Evolutionary conservation across 1,140 invertebrate genomes (phyloP).

Genomic region (Caenorhabditis inopinata): DNA sequence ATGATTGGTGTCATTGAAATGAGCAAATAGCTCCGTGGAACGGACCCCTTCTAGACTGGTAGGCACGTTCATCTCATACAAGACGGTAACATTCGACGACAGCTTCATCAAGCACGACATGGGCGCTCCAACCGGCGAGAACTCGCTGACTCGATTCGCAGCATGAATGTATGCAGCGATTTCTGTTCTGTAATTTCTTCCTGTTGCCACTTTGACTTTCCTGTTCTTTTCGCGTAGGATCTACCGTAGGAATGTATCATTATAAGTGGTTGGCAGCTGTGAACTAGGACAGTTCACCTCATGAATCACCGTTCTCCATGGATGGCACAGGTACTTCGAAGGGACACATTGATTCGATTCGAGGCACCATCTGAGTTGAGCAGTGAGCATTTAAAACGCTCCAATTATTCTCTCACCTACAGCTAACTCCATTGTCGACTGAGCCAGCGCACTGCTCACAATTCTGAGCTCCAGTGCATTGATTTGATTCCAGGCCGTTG

Average conservation of each 20-base stretch:
- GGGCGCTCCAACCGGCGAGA: not conserved
- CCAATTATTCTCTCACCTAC: not conserved
- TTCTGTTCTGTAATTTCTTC: not conserved
- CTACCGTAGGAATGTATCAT: not conserved
- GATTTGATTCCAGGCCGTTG: not conserved
- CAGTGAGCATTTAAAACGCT: no score
- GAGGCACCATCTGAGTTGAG: not conserved
- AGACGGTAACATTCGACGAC: not conserved
- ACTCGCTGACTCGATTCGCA: not conserved
- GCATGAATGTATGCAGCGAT: not conserved
- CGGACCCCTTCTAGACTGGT: not conserved
- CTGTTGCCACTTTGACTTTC: not conserved
- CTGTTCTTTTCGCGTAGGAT: no score
- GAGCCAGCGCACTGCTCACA: not conserved
- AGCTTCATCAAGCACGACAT: conserved; percentile 19
- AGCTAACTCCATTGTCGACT: not conserved
- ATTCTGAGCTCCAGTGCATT: not conserved
- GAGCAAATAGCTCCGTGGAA: not conserved
- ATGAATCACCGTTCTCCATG: not conserved
- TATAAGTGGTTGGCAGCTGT: not conserved
- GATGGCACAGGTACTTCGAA: not conserved
- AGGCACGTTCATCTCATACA: not conserved
- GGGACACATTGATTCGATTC: not conserved
- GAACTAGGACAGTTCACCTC: not conserved
- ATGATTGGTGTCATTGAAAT: no score